These are phyloP conservation scores for Macaria notata DNA, from an alignment of 2,888 invertebrate genomes.

Conservation along the genomic window DNA sequence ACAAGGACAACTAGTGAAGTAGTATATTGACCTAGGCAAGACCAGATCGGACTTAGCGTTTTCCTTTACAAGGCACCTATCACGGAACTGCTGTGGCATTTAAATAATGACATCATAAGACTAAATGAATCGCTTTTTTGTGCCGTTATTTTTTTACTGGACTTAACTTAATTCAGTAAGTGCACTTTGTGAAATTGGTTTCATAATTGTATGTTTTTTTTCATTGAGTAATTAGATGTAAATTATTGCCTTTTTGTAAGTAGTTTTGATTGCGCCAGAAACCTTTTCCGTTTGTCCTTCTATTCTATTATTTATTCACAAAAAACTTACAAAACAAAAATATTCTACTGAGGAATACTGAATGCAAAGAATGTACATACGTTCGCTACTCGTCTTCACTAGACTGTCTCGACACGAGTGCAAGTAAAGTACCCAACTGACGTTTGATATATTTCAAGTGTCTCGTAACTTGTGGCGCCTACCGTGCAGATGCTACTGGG, in stretches of 20 bases:
- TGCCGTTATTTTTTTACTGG: neutral
- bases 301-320: too few species aligned
- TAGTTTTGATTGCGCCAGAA: too few species aligned
- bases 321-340: too few species aligned
- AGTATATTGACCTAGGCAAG: constrained; percentile 39
- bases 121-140: neutral
- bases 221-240: too few species aligned
- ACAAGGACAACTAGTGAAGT: constrained; percentile 42
- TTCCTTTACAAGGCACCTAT: neutral
- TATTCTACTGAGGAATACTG: too few species aligned
- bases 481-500: constrained; percentile 41
- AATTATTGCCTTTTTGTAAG: too few species aligned
- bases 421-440: constrained; percentile 48
- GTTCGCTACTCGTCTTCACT: too few species aligned
- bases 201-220: too few species aligned
- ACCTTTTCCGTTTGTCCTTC: too few species aligned
- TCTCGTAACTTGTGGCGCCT: constrained; percentile 42
- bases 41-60: constrained; percentile 5
- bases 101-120: neutral
- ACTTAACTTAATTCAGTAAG: constrained; percentile 35
- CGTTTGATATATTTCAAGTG: constrained; percentile 45
- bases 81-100: constrained; percentile 1
- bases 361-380: too few species aligned
- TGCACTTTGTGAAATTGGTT: constrained; percentile 39
- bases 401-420: too few species aligned